A percentile compares a stretch with the other conserved stretches of the same genome.
phyloP scores from a whole-genome alignment of 1,140 invertebrate genomes.

The Nasonia longicornis region DNA sequence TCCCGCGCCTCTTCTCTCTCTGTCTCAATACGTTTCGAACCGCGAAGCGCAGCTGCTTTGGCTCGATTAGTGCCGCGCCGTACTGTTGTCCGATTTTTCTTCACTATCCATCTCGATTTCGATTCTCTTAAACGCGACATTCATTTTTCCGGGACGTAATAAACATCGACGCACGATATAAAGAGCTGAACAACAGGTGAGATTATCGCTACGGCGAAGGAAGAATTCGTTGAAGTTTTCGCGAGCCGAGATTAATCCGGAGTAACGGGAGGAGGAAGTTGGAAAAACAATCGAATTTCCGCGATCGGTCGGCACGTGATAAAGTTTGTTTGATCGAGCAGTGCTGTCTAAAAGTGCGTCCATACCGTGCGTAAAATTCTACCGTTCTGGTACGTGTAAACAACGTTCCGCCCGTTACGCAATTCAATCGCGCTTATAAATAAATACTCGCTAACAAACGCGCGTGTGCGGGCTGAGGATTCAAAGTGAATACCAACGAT shows the following conservation, averaged over 20 bases:
- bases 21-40: conserved; percentile 65
- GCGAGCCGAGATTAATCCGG: too few species aligned
- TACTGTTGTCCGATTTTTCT: conserved; percentile 56
- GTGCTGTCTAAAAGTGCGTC: not conserved
- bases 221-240: not conserved
- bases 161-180: not conserved
- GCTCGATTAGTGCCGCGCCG: conserved; percentile 66
- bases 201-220: not conserved
- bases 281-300: too few species aligned
- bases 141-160: not conserved
- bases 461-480: too few species aligned
- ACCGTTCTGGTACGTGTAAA: too few species aligned
- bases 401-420: too few species aligned
- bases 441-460: conserved; percentile 1
- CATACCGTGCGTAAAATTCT: not conserved
- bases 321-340: too few species aligned
- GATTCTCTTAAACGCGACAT: too few species aligned
- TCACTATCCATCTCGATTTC: not conserved
- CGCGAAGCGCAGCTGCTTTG: conserved; percentile 63
- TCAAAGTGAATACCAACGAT: too few species aligned
- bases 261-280: too few species aligned
- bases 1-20: conserved; percentile 45
- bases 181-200: conserved; percentile 34
- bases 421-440: too few species aligned
- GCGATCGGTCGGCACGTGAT: too few species aligned